Conservation (phyloP, 2,888 invertebrate species). For the Chymomyza procnemis region DNA sequence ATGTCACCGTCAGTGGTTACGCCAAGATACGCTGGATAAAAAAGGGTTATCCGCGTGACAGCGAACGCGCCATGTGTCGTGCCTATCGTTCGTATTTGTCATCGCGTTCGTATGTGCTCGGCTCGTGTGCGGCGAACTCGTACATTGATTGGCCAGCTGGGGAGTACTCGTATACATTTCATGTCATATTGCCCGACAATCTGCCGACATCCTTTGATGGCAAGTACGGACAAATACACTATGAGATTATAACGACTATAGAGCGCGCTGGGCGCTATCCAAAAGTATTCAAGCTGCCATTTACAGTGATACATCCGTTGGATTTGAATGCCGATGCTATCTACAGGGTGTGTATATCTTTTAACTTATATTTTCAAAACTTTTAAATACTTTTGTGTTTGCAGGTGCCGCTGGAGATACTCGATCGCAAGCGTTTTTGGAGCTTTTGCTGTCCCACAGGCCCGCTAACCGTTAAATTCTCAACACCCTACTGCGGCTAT, state of each 20-base stretch:
- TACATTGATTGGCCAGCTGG: conserved; percentile 85
- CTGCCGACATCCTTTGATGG: conserved; percentile 90
- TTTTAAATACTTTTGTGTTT: not conserved
- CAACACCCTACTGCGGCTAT: conserved; percentile 84
- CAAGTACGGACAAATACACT: conserved; percentile 86
- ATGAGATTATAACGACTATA: conserved; percentile 87
- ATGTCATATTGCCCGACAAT: conserved; percentile 81
- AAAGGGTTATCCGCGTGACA: conserved; percentile 78
- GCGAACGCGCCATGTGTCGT: conserved; percentile 77
- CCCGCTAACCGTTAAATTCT: conserved; percentile 77
- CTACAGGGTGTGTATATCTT: conserved; percentile 81
- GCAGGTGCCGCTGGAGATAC: conserved; percentile 76
- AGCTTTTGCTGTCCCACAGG: conserved; percentile 78
- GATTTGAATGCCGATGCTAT: conserved; percentile 88
- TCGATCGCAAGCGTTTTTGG: conserved; percentile 78
- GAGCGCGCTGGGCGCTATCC: conserved; percentile 92
- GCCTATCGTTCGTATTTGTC: conserved; percentile 78
- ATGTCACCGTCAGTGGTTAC: conserved; percentile 78
- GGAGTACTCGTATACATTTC: conserved; percentile 86
- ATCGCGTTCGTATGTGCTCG: conserved; percentile 76
- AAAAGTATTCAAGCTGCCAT: conserved; percentile 87
- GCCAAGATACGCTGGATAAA: conserved; percentile 79
- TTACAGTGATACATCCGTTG: conserved; percentile 88
- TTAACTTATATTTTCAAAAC: not conserved
- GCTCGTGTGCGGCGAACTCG: conserved; percentile 79